A percentile compares a stretch with the other conserved stretches of the same genome.
These are phyloP conservation scores for Sarcophaga variegata DNA, from an alignment of 2,888 invertebrate genomes.

Conservation along the genomic window DNA sequence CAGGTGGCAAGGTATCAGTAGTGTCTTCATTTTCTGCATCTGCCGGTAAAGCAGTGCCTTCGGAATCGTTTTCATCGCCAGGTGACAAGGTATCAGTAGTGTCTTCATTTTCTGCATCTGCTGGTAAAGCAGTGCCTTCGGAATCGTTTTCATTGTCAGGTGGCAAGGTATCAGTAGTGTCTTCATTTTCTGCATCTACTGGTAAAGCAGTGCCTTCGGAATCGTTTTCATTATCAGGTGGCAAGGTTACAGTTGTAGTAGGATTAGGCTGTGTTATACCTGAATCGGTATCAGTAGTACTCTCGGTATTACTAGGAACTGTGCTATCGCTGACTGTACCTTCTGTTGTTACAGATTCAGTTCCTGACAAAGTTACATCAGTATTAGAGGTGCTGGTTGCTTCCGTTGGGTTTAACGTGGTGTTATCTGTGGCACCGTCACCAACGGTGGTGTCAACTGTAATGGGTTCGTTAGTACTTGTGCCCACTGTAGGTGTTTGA, in stretches of 20 bases:
- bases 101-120: background rate
- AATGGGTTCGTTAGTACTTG: background rate
- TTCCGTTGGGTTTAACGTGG: too few species aligned
- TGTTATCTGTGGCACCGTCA: too few species aligned
- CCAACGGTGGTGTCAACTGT: background rate
- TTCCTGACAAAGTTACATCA: background rate
- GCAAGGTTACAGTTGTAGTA: background rate
- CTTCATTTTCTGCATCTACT: background rate
- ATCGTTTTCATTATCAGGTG: background rate
- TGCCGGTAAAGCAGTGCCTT: background rate
- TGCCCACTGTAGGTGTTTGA: background rate
- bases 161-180: background rate
- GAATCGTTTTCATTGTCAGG: background rate
- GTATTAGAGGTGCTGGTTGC: too few species aligned
- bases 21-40: background rate
- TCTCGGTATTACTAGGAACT: too few species aligned
- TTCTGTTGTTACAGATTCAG: background rate
- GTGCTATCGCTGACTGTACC: too few species aligned
- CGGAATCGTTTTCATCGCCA: background rate
- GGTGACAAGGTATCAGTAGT: background rate
- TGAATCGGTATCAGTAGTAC: too few species aligned
- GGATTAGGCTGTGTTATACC: too few species aligned
- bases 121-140: background rate
- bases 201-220: background rate
- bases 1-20: background rate